Evolutionary conservation across 2,888 invertebrate species (phyloP), one percentile per base, ranked within the genome.

Genomic region (Hyles lineata): DNA sequence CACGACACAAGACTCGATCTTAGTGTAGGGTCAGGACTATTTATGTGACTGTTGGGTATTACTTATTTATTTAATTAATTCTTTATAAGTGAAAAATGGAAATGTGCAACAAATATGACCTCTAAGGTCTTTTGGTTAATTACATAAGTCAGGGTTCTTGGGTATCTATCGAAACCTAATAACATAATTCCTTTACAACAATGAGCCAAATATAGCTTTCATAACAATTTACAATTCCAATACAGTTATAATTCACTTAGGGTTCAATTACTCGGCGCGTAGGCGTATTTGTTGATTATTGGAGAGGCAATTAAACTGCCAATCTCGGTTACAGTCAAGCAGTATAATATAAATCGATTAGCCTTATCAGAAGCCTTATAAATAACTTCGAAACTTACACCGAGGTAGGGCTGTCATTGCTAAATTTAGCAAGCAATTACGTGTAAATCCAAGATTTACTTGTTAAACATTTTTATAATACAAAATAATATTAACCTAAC

Each of bases 341-440:
- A 9, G 21, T 59, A 59, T 59, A 59, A 59, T 59, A 59, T 59
- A 21, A 62, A 35, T 35, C 43, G 43, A 35, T 63, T 35, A 43
- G 35, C 21, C 21, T 63, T 43, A 63, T 63, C 21, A 63, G 63
- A 63, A 63, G 43, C 63, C 29, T 29, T 63, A 63, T n/a, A 63
- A 63, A 63, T 63, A 63, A 63, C 43, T 63, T 63, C 21, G 43
- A n/a, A 21, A 43, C 43, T 63, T 21, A 43, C 0, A 21, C 5
- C n/a, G 6, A 11, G 4, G 8, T 3, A 62, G 19, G 35, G 63
- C 21, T 63, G 9, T 21, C 43, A 63, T 32, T 19, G 32, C 35
- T 8, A 17, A 61, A 29, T 29, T 29, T 25, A 61, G 17, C 25
- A 29, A 61, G 7, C 0, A 19, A n/a, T n/a, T 17, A 55, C 7